Conservation (phyloP, 1,140 invertebrate genomes). For the Odontomachus brunneus region DNA sequence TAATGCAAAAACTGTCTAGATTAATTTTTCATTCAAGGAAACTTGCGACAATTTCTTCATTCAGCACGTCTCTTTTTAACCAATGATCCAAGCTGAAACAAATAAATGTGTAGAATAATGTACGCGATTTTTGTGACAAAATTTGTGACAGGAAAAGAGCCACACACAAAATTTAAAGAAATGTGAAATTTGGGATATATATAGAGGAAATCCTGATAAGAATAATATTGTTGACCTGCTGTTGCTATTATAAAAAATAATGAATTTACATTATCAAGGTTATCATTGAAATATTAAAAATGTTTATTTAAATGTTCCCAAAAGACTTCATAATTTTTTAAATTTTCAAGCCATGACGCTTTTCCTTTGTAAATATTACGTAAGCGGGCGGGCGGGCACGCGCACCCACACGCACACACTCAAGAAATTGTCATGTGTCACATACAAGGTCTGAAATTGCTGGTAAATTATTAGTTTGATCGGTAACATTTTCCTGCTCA, state of each 20-base stretch:
- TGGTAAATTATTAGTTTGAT: conserved; percentile 90
- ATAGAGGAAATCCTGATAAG: too few species aligned
- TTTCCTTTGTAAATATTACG: not conserved
- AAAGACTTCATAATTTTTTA: too few species aligned
- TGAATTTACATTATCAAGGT: too few species aligned
- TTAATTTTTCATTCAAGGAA: not conserved
- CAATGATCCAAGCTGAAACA: conserved; percentile 88
- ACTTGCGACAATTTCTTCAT: conserved; percentile 69
- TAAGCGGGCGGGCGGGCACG: too few species aligned
- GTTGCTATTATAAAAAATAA: too few species aligned
- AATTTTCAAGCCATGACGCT: too few species aligned
- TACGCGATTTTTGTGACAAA: too few species aligned
- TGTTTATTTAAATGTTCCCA: conserved; percentile 5
- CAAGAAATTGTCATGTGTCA: conserved; percentile 6
- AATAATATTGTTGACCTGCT: too few species aligned
- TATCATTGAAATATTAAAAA: not conserved
- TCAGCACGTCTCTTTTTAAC: conserved; percentile 90
- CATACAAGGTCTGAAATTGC: conserved; percentile 91
- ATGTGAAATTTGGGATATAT: too few species aligned
- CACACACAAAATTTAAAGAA: too few species aligned
- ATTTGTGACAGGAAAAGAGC: too few species aligned
- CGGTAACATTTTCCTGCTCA: conserved; percentile 87
- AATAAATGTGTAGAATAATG: conserved; percentile 33
- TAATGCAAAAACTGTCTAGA: not conserved
- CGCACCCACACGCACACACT: not conserved